Evolutionary conservation across 2,888 invertebrate species (phyloP).

Genomic region (Amphipyra berbera): DNA sequence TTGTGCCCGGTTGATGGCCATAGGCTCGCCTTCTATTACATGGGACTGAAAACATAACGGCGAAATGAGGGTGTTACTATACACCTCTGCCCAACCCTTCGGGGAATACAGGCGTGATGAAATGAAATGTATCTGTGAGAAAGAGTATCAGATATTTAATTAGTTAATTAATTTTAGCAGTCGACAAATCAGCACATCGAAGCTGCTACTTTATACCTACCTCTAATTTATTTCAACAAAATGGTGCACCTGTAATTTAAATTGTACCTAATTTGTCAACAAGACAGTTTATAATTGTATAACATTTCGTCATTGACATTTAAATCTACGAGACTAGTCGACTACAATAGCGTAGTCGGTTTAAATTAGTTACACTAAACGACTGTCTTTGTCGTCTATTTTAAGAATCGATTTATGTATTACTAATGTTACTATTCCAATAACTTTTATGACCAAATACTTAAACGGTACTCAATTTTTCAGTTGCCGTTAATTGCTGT

Average conservation of each 20-base stretch:
- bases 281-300: constrained; percentile 34
- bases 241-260: constrained; percentile 11
- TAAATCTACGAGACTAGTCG: constrained; percentile 29
- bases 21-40: no score
- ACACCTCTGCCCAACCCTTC: no score
- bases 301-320: constrained; percentile 46
- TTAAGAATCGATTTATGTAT: constrained; percentile 34
- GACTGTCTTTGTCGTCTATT: constrained; percentile 34
- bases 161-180: not conserved
- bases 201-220: no score
- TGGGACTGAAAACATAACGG: no score
- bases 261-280: constrained; percentile 29
- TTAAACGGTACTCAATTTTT: no score
- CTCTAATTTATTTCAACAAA: not conserved
- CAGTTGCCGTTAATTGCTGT: no score
- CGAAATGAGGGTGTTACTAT: no score
- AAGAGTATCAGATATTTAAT: not conserved
- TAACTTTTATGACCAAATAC: no score
- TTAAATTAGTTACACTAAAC: constrained; percentile 43
- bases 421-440: not conserved
- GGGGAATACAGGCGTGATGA: no score
- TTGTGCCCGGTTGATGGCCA: no score
- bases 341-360: constrained; percentile 32
- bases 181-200: no score
- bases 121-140: no score